Conservation (phyloP, 1,140 invertebrate genomes). For the Scylla paramamosain region DNA sequence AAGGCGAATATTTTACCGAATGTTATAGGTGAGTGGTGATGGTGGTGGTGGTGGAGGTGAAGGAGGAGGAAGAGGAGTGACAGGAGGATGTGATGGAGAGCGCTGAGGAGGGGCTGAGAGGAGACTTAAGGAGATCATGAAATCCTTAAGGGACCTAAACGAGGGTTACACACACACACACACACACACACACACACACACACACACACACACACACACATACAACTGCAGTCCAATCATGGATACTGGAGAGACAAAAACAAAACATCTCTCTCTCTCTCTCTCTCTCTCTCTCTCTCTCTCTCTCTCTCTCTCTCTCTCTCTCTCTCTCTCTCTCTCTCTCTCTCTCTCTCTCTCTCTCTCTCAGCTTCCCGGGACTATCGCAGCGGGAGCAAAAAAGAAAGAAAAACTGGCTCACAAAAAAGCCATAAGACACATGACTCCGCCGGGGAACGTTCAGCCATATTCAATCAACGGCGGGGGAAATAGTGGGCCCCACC, state of each 20-base stretch:
- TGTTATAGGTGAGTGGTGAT: neutral
- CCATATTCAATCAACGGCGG: constrained; percentile 67
- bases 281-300: too few species aligned
- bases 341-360: neutral
- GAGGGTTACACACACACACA: neutral
- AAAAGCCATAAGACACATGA: constrained; percentile 49
- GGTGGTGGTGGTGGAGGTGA: neutral
- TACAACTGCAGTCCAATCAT: neutral
- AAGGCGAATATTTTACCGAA: neutral
- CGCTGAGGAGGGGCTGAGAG: neutral
- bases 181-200: constrained; percentile 38
- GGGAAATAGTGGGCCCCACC: neutral
- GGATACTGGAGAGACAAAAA: neutral
- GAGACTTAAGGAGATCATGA: neutral
- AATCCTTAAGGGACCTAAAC: too few species aligned
- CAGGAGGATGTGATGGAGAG: neutral
- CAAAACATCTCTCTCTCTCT: too few species aligned
- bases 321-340: too few species aligned
- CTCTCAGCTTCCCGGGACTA: neutral
- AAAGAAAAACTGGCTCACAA: neutral
- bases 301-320: neutral
- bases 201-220: constrained; percentile 44
- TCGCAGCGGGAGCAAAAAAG: neutral
- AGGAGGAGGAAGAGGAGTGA: neutral
- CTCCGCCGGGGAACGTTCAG: constrained; percentile 60